Evolutionary conservation across 2,797 vertebrate species (phyloP), one percentile per base, ranked within the genome.

Genomic region (Artibeus lituratus): DNA sequence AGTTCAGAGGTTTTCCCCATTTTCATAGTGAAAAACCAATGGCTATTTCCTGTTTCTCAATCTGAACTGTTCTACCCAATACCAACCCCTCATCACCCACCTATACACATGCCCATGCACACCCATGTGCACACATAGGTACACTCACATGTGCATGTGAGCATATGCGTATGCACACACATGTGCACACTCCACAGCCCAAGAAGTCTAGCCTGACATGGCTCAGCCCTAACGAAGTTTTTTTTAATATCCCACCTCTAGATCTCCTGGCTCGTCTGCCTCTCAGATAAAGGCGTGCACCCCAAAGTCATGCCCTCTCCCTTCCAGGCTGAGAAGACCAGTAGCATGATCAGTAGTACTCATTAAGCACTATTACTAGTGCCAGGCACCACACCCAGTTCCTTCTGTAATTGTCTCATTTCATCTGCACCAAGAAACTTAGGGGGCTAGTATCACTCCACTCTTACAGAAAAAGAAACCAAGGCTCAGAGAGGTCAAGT

Each of bases 401-500:
- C 49, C 7, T 76, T 22, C 5, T 0, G 4, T 29, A 39, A 62
- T 2, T 29, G 10, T 42, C 49, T 78, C 44, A 24, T n/a, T 83
- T 39, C 69, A 42, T 72, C 53, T 62, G 47, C 26, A 87, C n/a
- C 22, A 53, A 93, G 65, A 72, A 49, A 22, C 19, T 57, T 12
- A n/a, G 57, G 0, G 10, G 10, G 29, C 37, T 44, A 16, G 24
- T 19, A 29, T 32, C 26, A 15, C 10, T 89, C 35, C 12, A 51
- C 7, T 53, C 84, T 76, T 42, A 72, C 5, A 47, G 37, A 62
- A 49, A 65, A 80, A 65, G 55, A 53, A 62, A 82, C 2, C 14
- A 5, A 85, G 76, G 47, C 69, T 92, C 83, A 88, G 77, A 92
- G 57, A 85, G 22, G 49, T 29, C 42, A 65, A 73, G 53, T 16